A percentile compares a stretch with the other conserved stretches of the same genome.
Conservation (phyloP, 2,888 invertebrate species). For the Rotaria macrura region DNA sequence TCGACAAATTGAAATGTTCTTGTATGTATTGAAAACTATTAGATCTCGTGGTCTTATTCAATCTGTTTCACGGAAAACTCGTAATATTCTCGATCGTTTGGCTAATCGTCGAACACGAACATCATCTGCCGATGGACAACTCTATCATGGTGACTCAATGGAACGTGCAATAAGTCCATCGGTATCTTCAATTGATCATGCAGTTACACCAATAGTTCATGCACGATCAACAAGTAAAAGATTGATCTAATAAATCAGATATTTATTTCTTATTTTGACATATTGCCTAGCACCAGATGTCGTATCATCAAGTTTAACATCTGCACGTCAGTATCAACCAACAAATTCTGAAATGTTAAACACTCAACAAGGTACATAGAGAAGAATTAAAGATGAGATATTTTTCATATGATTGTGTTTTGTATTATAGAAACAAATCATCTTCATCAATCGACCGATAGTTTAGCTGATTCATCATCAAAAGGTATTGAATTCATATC, state of each 20-base stretch:
- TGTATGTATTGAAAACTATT: too few relatives aligned
- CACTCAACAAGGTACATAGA: not conserved
- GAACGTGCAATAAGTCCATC: not conserved
- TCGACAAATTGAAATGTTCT: too few relatives aligned
- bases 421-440: not conserved
- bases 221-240: not conserved
- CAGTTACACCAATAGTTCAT: not conserved
- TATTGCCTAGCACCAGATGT: not conserved
- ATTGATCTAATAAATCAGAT: not conserved
- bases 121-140: not conserved
- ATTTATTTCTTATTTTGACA: not conserved
- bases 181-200: not conserved
- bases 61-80: constrained; percentile 5
- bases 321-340: not conserved
- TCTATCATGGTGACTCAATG: not conserved
- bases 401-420: not conserved
- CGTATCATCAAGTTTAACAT: constrained; percentile 1
- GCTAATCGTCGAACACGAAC: not conserved
- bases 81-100: constrained; percentile 9
- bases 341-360: not conserved
- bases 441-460: not conserved
- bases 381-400: too few relatives aligned
- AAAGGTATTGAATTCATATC: not conserved
- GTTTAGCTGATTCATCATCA: not conserved
- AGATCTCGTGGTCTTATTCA: constrained; percentile 9